Evolutionary conservation across 2,888 invertebrate genomes (phyloP).

Genomic region (Asteroscopus sphinx): DNA sequence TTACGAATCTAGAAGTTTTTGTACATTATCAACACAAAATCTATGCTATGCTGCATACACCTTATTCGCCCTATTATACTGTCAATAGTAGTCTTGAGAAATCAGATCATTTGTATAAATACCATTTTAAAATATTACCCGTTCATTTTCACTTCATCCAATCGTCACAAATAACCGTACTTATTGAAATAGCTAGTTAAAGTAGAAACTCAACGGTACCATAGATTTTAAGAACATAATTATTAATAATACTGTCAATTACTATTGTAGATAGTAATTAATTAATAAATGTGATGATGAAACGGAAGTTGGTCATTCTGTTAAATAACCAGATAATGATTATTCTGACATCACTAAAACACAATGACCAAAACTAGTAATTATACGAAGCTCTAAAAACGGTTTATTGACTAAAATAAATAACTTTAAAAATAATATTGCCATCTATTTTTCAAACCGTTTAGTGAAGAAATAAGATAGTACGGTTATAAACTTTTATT

Average conservation of each 20-base stretch:
- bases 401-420: not conserved
- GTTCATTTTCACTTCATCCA: slow-evolving; percentile 14
- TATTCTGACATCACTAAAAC: not conserved
- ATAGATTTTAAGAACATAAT: slow-evolving; percentile 41
- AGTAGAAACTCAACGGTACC: slow-evolving; percentile 47
- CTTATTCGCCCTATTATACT: slow-evolving; percentile 1
- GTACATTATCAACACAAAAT: too few relatives aligned
- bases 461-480: slow-evolving; percentile 3
- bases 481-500: slow-evolving; percentile 41
- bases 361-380: not conserved
- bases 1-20: too few relatives aligned
- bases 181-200: slow-evolving; percentile 43
- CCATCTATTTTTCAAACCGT: slow-evolving; percentile 1
- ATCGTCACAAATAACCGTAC: slow-evolving; percentile 53
- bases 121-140: slow-evolving; percentile 18
- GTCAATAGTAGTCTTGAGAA: slow-evolving; percentile 11
- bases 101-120: slow-evolving; percentile 29
- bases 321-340: not conserved
- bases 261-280: slow-evolving; percentile 12
- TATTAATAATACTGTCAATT: slow-evolving; percentile 36
- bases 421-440: not conserved
- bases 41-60: slow-evolving; percentile 1
- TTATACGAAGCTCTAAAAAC: slow-evolving; percentile 3
- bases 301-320: not conserved
- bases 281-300: not conserved